These are phyloP conservation scores for Caenorhabditis sp. DNA, from an alignment of 2,888 invertebrate genomes.

Conservation along the genomic window DNA sequence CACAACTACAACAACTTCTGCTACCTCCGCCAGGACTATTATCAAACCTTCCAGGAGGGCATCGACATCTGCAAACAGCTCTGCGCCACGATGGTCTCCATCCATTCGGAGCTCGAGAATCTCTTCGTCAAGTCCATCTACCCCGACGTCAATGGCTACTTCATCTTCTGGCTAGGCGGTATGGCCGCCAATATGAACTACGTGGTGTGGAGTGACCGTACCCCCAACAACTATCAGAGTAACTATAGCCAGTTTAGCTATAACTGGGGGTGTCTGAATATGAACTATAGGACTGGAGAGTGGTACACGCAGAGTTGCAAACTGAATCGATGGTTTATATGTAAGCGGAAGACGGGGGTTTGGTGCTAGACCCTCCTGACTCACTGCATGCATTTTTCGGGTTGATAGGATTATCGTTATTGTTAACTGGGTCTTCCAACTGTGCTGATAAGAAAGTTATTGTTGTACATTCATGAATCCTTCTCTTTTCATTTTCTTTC, in stretches of 20 bases:
- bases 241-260: not conserved
- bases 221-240: not conserved
- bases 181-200: not conserved
- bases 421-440: no score
- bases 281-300: not conserved
- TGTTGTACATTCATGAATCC: no score
- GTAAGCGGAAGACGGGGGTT: not conserved
- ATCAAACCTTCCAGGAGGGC: not conserved
- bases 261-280: not conserved
- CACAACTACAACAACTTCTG: not conserved
- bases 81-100: not conserved
- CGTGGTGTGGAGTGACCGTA: not conserved
- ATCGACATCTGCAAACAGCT: not conserved
- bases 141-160: not conserved
- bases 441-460: constrained; percentile 4
- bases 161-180: not conserved
- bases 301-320: not conserved
- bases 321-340: not conserved
- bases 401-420: not conserved
- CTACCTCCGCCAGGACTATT: not conserved
- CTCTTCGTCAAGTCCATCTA: not conserved
- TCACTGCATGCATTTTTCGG: not conserved
- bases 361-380: not conserved
- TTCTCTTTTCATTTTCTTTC: not conserved
- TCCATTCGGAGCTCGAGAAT: not conserved